phyloP scores from a whole-genome alignment of 1,140 invertebrate species.

The Papilio dardanus region DNA sequence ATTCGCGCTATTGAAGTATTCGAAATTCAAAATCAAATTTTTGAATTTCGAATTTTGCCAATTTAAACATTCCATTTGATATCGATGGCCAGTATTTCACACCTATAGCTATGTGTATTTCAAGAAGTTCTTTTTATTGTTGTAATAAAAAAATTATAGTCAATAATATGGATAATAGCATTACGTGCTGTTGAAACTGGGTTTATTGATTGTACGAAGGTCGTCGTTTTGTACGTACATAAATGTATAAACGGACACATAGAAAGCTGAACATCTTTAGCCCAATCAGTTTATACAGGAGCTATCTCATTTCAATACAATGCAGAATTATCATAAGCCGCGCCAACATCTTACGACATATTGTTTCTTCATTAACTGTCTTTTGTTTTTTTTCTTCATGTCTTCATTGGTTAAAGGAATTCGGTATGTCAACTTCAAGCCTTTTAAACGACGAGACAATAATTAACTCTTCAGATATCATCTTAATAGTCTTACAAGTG shows the following conservation, averaged over 20 bases:
- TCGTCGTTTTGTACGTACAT: neutral
- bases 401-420: neutral
- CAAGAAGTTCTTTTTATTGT: neutral
- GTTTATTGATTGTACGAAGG: slow-evolving; percentile 18
- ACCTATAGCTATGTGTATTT: neutral
- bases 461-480: neutral
- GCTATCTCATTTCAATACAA: slow-evolving; percentile 23
- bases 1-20: neutral
- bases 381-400: neutral
- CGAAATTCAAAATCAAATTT: neutral
- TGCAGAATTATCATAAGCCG: slow-evolving; percentile 8
- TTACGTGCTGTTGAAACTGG: slow-evolving; percentile 1
- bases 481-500: neutral
- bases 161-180: neutral
- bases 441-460: neutral
- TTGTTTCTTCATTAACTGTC: slow-evolving; percentile 20
- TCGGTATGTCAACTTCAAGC: neutral
- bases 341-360: slow-evolving; percentile 16
- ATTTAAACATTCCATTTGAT: too few relatives aligned
- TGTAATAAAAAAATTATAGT: neutral
- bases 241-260: slow-evolving; percentile 1
- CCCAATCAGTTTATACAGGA: slow-evolving; percentile 8
- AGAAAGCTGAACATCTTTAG: slow-evolving; percentile 19
- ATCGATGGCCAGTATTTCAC: too few relatives aligned
- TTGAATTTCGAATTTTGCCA: too few relatives aligned